Percentiles rank a stretch among this genome's conserved stretches.
phyloP scores from a whole-genome alignment of 1,140 invertebrate species.

The Orchestia grillus region DNA sequence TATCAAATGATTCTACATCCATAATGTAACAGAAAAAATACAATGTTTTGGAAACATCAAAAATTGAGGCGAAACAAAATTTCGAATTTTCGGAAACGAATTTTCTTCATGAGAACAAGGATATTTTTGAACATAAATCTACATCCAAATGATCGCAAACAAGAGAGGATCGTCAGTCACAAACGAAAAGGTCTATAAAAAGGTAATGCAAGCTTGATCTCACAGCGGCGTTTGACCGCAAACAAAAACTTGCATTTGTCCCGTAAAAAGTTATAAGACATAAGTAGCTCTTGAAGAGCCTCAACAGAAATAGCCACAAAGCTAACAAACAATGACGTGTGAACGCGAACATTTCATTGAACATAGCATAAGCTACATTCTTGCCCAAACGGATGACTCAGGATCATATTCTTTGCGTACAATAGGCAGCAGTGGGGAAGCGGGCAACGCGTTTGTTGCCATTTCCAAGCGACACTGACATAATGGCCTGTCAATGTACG shows the following conservation, averaged over 20 bases:
- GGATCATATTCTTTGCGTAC: neutral
- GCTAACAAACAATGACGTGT: neutral
- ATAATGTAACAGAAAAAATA: neutral
- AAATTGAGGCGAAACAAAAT: neutral
- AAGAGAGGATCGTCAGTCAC: neutral
- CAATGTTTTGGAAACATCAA: neutral
- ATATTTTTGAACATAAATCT: neutral
- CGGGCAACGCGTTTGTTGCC: neutral
- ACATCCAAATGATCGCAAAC: neutral
- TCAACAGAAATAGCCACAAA: neutral
- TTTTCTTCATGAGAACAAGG: too few relatives aligned
- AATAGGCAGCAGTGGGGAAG: neutral
- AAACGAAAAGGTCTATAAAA: neutral
- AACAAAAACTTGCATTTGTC: neutral
- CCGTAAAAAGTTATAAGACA: neutral
- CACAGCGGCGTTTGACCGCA: neutral
- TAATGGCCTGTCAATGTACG: slow-evolving; percentile 26
- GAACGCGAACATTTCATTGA: too few relatives aligned
- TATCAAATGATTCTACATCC: neutral
- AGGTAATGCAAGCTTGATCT: neutral
- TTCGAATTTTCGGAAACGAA: neutral
- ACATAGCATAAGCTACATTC: neutral
- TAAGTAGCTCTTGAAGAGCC: neutral
- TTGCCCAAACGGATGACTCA: neutral
- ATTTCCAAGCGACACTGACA: neutral